Evolutionary conservation across 2,113 vertebrate genomes (phyloP), one percentile per base, ranked within the genome.

Genomic region (Paraplagusia blochii): DNA sequence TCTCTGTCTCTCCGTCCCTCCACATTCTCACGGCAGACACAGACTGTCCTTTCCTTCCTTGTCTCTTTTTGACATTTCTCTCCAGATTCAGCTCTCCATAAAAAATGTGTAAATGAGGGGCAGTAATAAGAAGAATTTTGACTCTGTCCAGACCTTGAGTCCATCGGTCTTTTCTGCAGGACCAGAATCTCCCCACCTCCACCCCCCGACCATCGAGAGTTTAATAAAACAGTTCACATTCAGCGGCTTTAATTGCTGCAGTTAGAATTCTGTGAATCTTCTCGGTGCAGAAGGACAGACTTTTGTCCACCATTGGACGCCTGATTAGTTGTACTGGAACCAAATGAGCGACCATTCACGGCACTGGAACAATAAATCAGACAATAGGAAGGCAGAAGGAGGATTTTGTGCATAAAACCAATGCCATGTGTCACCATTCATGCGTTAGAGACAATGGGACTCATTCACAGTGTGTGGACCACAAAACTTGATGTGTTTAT

Each of bases 121-220:
- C 8, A 35, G 9, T 29, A 4, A 6, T 29, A 6, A 29, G 6
- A 29, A 29, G 22, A 29, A 29, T 4, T 49, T 6, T 59, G 49
- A 61, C 35, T 69, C 22, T 58, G 53, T 52, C 56, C 40, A 53
- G 70, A 58, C 59, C 53, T 66, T 74, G 61, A 76, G 65, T 82
- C 63, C 53, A 40, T 35, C 36, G 22, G 29, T 34, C 38, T 40
- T 69, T 80, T 53, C 68, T 73, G 43, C 47, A 52, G 36, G 15
- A 34, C 55, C 42, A 12, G 12, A 48, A 45, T 63, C 55, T n/a
- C n/a, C n/a, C n/a, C n/a, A n/a, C n/a, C n/a, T n/a, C n/a, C n/a
- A n/a, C n/a, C n/a, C 51, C 39, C 9, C 44, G 15, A 77, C 39
- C 9, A 14, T 59, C 48, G 29, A 47, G 54, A 35, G 5, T 52